Evolutionary conservation across 2,113 vertebrate species (phyloP), one percentile per base, ranked within the genome.

Genomic region (Microcebus lehilahytsara): DNA sequence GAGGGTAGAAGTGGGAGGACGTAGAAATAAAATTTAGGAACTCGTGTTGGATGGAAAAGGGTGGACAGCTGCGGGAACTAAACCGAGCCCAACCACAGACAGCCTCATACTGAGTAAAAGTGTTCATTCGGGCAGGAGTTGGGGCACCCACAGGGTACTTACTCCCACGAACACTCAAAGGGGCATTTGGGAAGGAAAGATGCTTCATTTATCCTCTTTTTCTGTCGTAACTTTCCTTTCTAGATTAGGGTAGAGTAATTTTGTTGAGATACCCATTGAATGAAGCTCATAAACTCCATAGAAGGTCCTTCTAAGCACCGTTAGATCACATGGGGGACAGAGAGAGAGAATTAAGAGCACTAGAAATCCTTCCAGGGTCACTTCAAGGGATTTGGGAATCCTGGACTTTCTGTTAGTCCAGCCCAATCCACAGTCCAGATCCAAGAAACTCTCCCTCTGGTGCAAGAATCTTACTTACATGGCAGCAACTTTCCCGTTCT

Each of bases 21-120:
- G 78, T 81, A 58, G 64, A 40, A 74, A 78, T 75, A 88, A 95
- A 93, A 97, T 89, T 19, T 67, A 85, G 92, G 80, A 79, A 83
- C 37, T 69, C 66, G 11, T 51, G 13, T 74, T 77, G 51, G 85
- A 62, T 67, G 23, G 58, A 84, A 89, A 81, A 71, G 32, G 17
- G 56, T 71, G 22, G 80, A 64, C 64, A 83, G 32, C 46, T 88
- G 14, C 83, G 34, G 74, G 60, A 79, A 80, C 75, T 42, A n/a
- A 83, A 67, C 66, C 27, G 23, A 93, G 37, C 34, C 46, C 14
- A 42, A 53, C 56, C 27, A 56, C 64, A 92, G 62, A 30, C 17
- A 66, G 30, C 22, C 14, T 71, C n/a, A 42, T 2, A 8, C 0
- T 6, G 22, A 83, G 49, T 62, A 27, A 66, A 66, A 14, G 32